Evolutionary conservation across 2,113 vertebrate species (phyloP).

Genomic region (Tamias sibiricus): DNA sequence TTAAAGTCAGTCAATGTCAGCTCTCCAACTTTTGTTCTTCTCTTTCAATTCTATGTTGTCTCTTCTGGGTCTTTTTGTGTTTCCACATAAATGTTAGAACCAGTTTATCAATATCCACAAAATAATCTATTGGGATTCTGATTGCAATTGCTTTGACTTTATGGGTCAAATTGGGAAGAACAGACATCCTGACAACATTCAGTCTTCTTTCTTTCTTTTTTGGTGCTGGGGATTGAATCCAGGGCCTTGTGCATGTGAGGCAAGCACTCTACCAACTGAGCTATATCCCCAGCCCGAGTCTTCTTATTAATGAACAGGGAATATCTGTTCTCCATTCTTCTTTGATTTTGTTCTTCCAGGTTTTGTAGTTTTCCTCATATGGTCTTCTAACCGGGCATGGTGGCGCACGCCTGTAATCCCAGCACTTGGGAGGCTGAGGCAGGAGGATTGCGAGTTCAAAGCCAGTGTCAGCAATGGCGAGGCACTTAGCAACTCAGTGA

Average conservation of each 20-base stretch:
- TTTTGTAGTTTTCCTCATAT: neutral
- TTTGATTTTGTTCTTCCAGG: neutral
- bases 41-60: neutral
- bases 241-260: no score
- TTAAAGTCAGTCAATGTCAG: neutral
- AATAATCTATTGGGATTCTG: neutral
- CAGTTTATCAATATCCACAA: neutral
- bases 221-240: no score
- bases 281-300: neutral
- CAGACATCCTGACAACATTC: neutral
- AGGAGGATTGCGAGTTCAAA: no score
- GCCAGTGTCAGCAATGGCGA: no score
- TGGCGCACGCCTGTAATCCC: no score
- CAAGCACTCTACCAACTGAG: no score
- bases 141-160: no score
- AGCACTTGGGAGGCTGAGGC: no score
- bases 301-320: neutral
- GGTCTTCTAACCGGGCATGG: no score
- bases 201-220: neutral
- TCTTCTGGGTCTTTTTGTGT: neutral
- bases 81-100: neutral
- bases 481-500: no score
- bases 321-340: neutral
- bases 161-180: no score
- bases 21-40: neutral